Percentiles rank a stretch among this genome's conserved stretches.
These are phyloP conservation scores for Fratercula arctica DNA, from an alignment of 2,797 vertebrate species.

Conservation along the genomic window DNA sequence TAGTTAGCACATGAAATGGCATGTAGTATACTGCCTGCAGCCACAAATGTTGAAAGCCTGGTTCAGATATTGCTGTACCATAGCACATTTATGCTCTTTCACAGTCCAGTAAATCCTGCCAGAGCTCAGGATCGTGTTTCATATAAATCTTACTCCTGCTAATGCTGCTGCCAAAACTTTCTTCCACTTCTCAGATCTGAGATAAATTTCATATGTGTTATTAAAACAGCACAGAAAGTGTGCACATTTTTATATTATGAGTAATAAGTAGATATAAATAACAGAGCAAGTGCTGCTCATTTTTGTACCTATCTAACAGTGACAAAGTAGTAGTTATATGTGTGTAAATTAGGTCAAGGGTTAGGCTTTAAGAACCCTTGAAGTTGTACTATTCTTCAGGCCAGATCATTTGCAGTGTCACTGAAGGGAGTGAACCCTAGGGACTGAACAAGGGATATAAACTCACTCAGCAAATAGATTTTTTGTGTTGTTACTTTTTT, in stretches of 20 bases:
- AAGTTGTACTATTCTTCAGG: not conserved
- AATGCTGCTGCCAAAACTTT: not conserved
- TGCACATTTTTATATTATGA: not conserved
- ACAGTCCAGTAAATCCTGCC: not conserved
- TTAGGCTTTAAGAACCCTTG: not conserved
- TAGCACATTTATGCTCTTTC: not conserved
- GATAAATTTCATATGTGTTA: not conserved
- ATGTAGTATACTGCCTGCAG: not conserved
- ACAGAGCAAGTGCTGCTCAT: not conserved
- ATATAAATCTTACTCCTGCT: not conserved
- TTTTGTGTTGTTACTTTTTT: not conserved
- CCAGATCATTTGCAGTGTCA: not conserved
- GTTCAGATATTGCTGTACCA: not conserved
- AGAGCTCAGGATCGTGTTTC: not conserved
- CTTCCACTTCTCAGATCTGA: not conserved
- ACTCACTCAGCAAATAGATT: not conserved
- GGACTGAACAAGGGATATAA: not conserved
- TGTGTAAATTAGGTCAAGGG: not conserved
- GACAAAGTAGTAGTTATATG: not conserved
- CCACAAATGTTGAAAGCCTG: not conserved
- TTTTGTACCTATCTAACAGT: not conserved
- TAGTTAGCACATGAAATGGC: rapidly evolving
- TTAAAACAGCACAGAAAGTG: not conserved
- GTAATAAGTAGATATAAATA: not conserved
- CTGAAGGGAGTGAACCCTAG: not conserved